phyloP scores from a whole-genome alignment of 2,797 vertebrate species.

The Eutrigla gurnardus region DNA sequence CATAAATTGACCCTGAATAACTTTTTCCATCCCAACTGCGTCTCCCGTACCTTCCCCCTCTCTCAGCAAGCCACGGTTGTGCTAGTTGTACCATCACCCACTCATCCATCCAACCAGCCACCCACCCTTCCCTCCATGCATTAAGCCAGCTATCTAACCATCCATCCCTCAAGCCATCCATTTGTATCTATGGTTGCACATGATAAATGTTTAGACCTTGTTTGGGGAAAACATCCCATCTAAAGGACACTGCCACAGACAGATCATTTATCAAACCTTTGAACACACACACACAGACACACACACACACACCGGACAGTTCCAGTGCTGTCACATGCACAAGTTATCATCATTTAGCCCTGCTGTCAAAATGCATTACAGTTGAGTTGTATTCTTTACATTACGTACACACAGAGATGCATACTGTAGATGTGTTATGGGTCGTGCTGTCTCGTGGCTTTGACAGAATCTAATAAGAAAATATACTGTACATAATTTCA shows the following conservation, averaged over 20 bases:
- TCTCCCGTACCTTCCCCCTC: conserved; percentile 5
- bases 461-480: conserved; percentile 9
- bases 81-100: conserved; percentile 28
- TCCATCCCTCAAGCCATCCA: conserved; percentile 66
- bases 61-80: conserved; percentile 24
- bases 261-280: conserved; percentile 73
- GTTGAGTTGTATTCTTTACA: conserved; percentile 28
- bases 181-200: conserved; percentile 67
- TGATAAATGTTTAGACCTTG: conserved; percentile 83
- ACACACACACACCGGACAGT: conserved; percentile 12
- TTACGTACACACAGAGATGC: conserved; percentile 17
- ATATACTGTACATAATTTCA: not conserved
- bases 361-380: conserved; percentile 57
- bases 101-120: conserved; percentile 34
- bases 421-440: not conserved
- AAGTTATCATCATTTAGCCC: conserved; percentile 64
- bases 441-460: not conserved
- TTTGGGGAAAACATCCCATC: conserved; percentile 80
- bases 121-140: conserved; percentile 55
- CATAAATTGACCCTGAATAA: conserved; percentile 37
- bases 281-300: conserved; percentile 21
- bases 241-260: conserved; percentile 77
- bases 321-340: conserved; percentile 53
- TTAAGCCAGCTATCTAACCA: conserved; percentile 68
- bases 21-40: not conserved